phyloP scores from a whole-genome alignment of 1,140 invertebrate species.

The Drosophila sturtevanti region DNA sequence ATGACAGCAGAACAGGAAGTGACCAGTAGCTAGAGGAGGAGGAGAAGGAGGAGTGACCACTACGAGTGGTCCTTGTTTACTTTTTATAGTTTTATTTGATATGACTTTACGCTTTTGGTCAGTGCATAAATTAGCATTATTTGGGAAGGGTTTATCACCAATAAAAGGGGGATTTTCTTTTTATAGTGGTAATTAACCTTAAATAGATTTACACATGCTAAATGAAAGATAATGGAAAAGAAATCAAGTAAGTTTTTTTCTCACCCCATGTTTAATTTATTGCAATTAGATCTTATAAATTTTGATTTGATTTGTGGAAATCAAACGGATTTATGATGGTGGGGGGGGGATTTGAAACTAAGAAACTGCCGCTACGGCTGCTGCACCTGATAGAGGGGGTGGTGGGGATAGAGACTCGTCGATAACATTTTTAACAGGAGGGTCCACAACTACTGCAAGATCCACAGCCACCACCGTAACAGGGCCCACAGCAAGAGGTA shows the following conservation, averaged over 20 bases:
- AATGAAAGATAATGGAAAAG: not conserved
- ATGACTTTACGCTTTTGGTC: constrained; percentile 66
- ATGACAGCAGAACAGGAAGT: constrained; percentile 32
- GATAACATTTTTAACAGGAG: constrained; percentile 16
- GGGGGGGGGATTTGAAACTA: not conserved
- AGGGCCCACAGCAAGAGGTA: constrained; percentile 25
- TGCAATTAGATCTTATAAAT: not conserved
- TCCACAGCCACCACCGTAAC: constrained; percentile 29
- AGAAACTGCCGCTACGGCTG: not conserved
- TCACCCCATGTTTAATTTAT: not conserved
- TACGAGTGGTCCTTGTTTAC: constrained; percentile 37
- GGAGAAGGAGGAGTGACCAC: constrained; percentile 38
- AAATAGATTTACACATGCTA: not conserved
- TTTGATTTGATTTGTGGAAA: not conserved
- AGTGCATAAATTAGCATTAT: constrained; percentile 74
- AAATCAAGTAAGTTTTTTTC: not conserved
- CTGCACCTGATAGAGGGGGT: too few species aligned
- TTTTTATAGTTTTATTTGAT: constrained; percentile 58
- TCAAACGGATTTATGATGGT: not conserved
- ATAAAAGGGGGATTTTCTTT: not conserved
- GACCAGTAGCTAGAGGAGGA: constrained; percentile 16
- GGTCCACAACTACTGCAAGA: constrained; percentile 42
- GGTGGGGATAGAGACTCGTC: not conserved
- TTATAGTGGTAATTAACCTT: too few species aligned
- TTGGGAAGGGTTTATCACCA: constrained; percentile 32